These are phyloP conservation scores for Platalea minor DNA, from an alignment of 2,797 vertebrate species.

Conservation along the genomic window DNA sequence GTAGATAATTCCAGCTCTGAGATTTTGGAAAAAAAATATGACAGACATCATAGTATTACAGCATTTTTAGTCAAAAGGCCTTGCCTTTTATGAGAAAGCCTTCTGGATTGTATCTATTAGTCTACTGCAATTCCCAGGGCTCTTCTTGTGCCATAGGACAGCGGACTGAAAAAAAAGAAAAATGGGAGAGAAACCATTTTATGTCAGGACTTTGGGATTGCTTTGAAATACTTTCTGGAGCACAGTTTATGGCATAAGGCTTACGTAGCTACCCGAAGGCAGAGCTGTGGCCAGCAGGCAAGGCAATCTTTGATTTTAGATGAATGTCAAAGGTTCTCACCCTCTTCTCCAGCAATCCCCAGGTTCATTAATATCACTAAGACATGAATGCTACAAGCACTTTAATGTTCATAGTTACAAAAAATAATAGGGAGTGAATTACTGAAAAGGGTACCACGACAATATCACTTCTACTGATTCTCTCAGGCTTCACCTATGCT, in stretches of 20 bases:
- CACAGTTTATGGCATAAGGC: not conserved
- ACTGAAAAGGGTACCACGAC: not conserved
- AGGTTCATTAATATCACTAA: not conserved
- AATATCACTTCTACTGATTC: not conserved
- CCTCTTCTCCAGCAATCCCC: not conserved
- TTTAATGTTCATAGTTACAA: not conserved
- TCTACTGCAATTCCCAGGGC: not conserved
- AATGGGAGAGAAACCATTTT: not conserved
- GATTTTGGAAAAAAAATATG: not conserved
- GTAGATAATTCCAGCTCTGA: not conserved
- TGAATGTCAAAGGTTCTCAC: not conserved
- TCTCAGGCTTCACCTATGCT: not conserved
- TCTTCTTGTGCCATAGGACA: not conserved
- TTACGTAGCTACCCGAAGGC: not conserved
- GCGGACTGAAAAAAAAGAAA: not conserved
- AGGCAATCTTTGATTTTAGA: constrained; percentile 8
- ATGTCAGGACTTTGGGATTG: not conserved
- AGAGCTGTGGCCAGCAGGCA: not conserved
- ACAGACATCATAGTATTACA: not conserved
- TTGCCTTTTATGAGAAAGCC: not conserved
- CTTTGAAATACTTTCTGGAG: constrained; percentile 14
- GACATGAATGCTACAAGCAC: not conserved
- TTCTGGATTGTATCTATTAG: not conserved
- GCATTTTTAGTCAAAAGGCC: not conserved
- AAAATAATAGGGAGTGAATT: not conserved